A percentile compares a stretch with the other conserved stretches of the same genome.
phyloP scores from a whole-genome alignment of 2,113 vertebrate genomes.

The Larimichthys crocea region DNA sequence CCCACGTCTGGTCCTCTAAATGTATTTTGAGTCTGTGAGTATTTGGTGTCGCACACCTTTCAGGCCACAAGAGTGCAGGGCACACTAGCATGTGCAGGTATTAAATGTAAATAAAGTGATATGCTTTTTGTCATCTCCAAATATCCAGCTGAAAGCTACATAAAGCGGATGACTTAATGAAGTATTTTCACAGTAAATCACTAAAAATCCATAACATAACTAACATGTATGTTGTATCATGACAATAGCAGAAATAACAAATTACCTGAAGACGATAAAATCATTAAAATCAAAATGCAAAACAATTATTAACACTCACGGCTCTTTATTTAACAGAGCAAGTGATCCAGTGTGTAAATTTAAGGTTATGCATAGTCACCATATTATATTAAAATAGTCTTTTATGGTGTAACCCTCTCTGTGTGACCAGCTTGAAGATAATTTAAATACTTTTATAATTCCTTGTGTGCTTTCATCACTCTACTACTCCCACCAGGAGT shows the following conservation, averaged over 20 bases:
- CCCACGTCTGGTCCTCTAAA: no score
- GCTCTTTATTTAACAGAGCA: not conserved
- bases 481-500: conserved; percentile 43
- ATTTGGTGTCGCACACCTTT: no score
- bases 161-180: no score
- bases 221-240: not conserved
- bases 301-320: not conserved
- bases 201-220: not conserved
- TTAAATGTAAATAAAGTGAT: no score
- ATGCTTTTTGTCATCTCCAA: no score
- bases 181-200: not conserved
- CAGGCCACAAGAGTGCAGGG: no score
- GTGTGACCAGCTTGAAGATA: not conserved
- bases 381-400: not conserved
- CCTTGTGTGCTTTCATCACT: conserved; percentile 26
- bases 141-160: no score
- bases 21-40: no score
- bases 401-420: not conserved
- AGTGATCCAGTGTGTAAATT: not conserved
- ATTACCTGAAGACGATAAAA: not conserved
- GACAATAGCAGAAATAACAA: not conserved
- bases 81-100: no score
- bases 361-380: not conserved
- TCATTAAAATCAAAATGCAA: not conserved
- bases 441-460: conserved; percentile 17